These are phyloP conservation scores for Drosophila nikananu DNA, from an alignment of 1,140 invertebrate genomes.

Conservation along the genomic window DNA sequence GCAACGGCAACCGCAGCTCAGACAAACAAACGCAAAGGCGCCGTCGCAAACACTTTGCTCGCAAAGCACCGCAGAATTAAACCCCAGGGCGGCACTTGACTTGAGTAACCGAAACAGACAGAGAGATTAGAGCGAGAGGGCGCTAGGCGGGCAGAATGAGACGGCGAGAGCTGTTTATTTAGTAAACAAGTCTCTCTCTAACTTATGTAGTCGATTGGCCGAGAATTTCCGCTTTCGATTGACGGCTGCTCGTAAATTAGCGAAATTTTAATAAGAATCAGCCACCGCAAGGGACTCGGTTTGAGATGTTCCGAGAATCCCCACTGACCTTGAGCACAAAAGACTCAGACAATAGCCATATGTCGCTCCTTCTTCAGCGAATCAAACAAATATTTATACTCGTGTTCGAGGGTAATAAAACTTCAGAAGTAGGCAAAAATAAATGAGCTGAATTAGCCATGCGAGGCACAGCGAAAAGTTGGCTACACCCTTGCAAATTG, in stretches of 20 bases:
- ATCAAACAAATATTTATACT: slow-evolving; percentile 66
- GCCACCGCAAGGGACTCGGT: slow-evolving; percentile 39
- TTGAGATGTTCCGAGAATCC: slow-evolving; percentile 58
- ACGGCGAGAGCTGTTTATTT: slow-evolving; percentile 12
- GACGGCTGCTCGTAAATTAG: slow-evolving; percentile 60
- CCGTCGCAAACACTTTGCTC: slow-evolving; percentile 59
- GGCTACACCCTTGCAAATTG: slow-evolving; percentile 34
- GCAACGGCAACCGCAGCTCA: slow-evolving; percentile 69
- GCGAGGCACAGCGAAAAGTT: slow-evolving; percentile 26
- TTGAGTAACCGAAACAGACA: slow-evolving; percentile 8
- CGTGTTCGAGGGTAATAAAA: slow-evolving; percentile 32
- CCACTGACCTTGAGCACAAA: slow-evolving; percentile 44
- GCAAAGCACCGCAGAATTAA: slow-evolving; percentile 12
- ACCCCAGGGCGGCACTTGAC: slow-evolving; percentile 50
- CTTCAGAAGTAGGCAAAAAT: slow-evolving; percentile 52
- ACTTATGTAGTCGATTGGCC: slow-evolving; percentile 58
- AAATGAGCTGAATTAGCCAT: slow-evolving; percentile 63
- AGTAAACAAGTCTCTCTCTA: slow-evolving; percentile 55
- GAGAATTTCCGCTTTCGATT: slow-evolving; percentile 68
- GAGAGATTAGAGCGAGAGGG: slow-evolving; percentile 20
- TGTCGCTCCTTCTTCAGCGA: slow-evolving; percentile 24
- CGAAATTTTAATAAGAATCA: slow-evolving; percentile 62
- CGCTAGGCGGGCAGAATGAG: background rate
- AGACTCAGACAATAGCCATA: slow-evolving; percentile 36
- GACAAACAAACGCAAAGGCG: slow-evolving; percentile 76